A percentile compares a stretch with the other conserved stretches of the same genome.
These are phyloP conservation scores for Panthera uncia DNA, from an alignment of 2,113 vertebrate genomes.

Conservation along the genomic window DNA sequence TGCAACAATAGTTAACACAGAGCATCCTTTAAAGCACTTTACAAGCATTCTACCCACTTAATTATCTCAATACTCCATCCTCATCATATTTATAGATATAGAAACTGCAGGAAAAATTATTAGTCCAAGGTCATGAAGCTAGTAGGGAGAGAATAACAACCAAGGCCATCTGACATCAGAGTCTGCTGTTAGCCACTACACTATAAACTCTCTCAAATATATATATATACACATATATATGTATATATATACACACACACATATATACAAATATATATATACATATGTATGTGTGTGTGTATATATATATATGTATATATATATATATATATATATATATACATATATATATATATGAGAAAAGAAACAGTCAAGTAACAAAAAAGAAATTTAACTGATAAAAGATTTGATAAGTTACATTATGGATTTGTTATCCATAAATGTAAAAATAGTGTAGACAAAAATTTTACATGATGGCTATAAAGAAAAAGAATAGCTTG, in stretches of 20 bases:
- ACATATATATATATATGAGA: neutral
- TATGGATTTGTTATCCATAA: neutral
- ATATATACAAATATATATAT: too few species aligned
- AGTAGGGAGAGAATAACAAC: neutral
- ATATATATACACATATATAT: too few species aligned
- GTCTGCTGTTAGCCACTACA: neutral
- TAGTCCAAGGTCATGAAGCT: neutral
- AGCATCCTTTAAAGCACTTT: neutral
- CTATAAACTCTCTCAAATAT: neutral
- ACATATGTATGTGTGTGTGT: too few species aligned
- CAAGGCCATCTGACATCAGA: neutral
- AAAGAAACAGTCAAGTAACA: neutral
- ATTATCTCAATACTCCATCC: neutral
- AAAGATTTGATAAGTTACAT: neutral
- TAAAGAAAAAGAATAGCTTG: neutral
- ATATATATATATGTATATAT: too few species aligned
- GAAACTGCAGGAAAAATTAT: neutral
- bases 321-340: rapidly evolving
- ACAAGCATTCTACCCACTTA: neutral
- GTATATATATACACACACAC: too few species aligned
- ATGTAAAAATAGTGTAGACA: neutral
- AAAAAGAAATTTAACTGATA: neutral
- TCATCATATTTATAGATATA: neutral
- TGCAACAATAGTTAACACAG: neutral
- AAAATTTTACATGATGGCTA: constrained; percentile 30